Evolutionary conservation across 1,140 invertebrate species (phyloP).

Genomic region (Pseudoatta argentina): DNA sequence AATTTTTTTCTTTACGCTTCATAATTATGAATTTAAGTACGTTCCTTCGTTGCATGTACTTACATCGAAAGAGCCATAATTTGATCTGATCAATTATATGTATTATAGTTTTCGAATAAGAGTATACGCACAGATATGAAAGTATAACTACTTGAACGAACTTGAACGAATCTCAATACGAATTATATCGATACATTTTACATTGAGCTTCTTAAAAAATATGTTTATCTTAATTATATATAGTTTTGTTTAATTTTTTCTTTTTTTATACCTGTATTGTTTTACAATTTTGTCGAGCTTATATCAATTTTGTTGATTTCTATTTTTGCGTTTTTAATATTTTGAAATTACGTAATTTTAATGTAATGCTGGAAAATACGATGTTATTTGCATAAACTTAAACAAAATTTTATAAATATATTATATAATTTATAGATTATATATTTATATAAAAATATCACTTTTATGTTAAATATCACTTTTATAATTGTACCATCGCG

Average conservation of each 20-base stretch:
- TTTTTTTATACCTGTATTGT: neutral
- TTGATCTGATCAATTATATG: slow-evolving; percentile 14
- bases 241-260: neutral
- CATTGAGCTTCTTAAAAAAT: neutral
- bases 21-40: slow-evolving; percentile 29
- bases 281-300: slow-evolving; percentile 15
- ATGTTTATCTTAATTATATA: slow-evolving; percentile 8
- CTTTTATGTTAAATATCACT: neutral
- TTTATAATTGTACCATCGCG: neutral
- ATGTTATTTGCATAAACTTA: neutral
- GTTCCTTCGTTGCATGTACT: slow-evolving; percentile 39
- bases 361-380: neutral
- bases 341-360: neutral
- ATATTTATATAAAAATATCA: slow-evolving; percentile 20
- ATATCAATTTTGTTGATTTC: neutral
- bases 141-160: slow-evolving; percentile 10
- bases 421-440: slow-evolving; percentile 5
- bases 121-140: neutral
- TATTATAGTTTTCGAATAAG: slow-evolving; percentile 2
- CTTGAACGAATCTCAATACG: slow-evolving; percentile 6
- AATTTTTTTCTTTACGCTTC: neutral
- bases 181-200: slow-evolving; percentile 24
- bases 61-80: neutral
- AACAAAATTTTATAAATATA: slow-evolving; percentile 25
- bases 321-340: neutral